phyloP scores from a whole-genome alignment of 2,888 invertebrate genomes.

The Drosophila macrospina region DNA sequence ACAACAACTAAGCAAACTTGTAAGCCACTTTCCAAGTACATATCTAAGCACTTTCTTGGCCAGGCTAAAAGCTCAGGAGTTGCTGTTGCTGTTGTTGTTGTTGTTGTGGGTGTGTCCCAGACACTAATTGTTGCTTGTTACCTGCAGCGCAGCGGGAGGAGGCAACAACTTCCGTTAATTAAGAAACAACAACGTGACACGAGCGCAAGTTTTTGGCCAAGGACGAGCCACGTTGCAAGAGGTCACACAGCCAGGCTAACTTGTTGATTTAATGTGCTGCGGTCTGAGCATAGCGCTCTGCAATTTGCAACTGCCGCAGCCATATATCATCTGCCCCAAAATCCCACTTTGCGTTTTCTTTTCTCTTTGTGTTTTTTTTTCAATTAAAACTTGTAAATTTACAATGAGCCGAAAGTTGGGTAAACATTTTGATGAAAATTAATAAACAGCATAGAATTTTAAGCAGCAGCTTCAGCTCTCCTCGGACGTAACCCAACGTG shows the following conservation, averaged over 20 bases:
- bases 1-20: conserved; percentile 40
- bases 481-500: conserved; percentile 5
- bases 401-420: conserved; percentile 55
- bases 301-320: conserved; percentile 49
- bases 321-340: conserved; percentile 47
- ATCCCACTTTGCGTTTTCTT: conserved; percentile 56
- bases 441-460: conserved; percentile 72
- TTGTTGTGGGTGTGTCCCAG: conserved; percentile 61
- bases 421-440: conserved; percentile 59
- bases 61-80: conserved; percentile 40
- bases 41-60: conserved; percentile 50
- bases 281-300: background rate
- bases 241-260: conserved; percentile 3
- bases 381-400: conserved; percentile 79
- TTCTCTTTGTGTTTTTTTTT: conserved; percentile 28
- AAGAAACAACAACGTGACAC: conserved; percentile 57
- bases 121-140: conserved; percentile 73
- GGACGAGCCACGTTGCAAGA: background rate
- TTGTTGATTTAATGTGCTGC: conserved; percentile 52
- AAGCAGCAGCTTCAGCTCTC: conserved; percentile 26
- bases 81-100: conserved; percentile 39
- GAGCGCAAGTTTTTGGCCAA: conserved; percentile 13
- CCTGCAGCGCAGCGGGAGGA: conserved; percentile 33
- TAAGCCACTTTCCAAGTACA: conserved; percentile 55
- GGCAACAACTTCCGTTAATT: conserved; percentile 73